Base-by-base conservation (phyloP, 2,888 invertebrate genomes). In the Mycalesis mineus region DNA sequence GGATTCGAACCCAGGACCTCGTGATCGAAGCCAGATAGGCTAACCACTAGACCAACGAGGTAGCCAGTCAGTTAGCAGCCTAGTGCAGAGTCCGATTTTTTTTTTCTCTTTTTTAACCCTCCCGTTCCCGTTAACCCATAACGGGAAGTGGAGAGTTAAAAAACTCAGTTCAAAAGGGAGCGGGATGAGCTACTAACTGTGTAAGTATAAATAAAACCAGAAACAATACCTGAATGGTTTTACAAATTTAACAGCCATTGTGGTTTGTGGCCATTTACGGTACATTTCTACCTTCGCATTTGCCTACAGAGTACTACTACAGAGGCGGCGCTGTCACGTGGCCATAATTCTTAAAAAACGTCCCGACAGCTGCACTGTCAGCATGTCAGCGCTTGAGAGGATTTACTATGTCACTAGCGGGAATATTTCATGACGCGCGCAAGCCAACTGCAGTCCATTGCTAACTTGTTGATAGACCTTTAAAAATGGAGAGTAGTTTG, bases 261-360 rank as follows among this genome's bases (percentile, higher is more conserved):
- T 75, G 74, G 77, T 80, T 77, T 78, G 74, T 69, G 67, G 5
- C 3, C 5, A 5, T 22, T 5, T 22, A 22, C 2, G 2, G 71
- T 71, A 73, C 31, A 45, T 80, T 78, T 74, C 71, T 60, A 57
- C 61, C 39, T 64, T 69, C 71, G 71, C 73, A 69, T 70, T 70
- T 70, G 55, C 58, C 54, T 65, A 66, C 62, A 66, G 64, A 42
- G 66, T 29, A 44, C 28, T 14, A 13, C 29, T 55, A 66, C 62
- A 66, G 65, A 42, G 66, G 61, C 66, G 68, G 70, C 68, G 68
- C 72, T 78, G 78, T 78, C 80, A 82, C 74, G 75, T 70, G 73
- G 73, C 74, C 73, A 77, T 81, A 78, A 83, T 82, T 81, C 82
- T 81, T 84, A 80, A 73, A 78, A 83, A 85, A 78, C 74, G 75